These are phyloP conservation scores for Chionis minor DNA, from an alignment of 2,113 vertebrate genomes.

Conservation along the genomic window DNA sequence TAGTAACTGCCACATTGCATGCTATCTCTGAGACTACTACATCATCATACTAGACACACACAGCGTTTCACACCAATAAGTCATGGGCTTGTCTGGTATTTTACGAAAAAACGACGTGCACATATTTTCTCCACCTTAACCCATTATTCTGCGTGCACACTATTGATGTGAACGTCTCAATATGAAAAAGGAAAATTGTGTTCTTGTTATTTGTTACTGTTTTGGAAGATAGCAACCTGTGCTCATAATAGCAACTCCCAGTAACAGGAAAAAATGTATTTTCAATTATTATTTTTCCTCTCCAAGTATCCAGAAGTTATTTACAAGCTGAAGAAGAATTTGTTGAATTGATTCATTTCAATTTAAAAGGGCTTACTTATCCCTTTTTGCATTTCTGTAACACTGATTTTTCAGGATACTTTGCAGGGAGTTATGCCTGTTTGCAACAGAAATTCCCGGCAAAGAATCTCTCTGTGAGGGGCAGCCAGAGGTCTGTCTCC, in stretches of 20 bases:
- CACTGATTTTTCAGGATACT: background rate
- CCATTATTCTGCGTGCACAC: background rate
- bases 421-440: background rate
- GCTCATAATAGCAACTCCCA: background rate
- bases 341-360: background rate
- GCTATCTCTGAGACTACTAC: conserved; percentile 61
- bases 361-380: background rate
- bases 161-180: conserved; percentile 3
- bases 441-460: background rate
- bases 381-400: background rate
- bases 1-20: conserved; percentile 69
- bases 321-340: background rate
- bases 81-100: conserved; percentile 52
- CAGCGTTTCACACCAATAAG: conserved; percentile 56
- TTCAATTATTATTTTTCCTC: background rate
- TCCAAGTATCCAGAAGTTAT: background rate
- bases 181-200: background rate
- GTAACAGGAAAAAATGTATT: background rate
- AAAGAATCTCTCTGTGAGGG: background rate
- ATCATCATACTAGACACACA: conserved; percentile 61
- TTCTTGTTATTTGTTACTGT: background rate
- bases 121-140: conserved; percentile 12
- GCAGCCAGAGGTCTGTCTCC: background rate
- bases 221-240: background rate
- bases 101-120: conserved; percentile 21